Percentiles rank a stretch among this genome's conserved stretches.
These are phyloP conservation scores for Phymatocera aterrima DNA, from an alignment of 2,888 invertebrate genomes.

Conservation along the genomic window DNA sequence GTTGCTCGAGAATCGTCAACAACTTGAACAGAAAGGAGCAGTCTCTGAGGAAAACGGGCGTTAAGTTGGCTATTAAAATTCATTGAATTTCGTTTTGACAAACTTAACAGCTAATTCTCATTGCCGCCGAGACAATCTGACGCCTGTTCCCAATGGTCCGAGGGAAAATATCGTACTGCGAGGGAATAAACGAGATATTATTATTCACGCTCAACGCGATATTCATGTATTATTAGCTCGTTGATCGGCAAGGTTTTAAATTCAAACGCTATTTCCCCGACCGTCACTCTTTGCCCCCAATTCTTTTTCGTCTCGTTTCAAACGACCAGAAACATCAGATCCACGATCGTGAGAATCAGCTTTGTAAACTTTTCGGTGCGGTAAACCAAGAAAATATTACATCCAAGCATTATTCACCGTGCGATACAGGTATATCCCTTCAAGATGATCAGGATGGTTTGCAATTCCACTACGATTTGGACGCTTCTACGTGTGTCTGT, in stretches of 20 bases:
- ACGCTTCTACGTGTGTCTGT: neutral
- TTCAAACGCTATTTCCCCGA: too few species aligned
- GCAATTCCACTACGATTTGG: slow-evolving; percentile 13
- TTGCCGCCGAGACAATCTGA: slow-evolving; percentile 75
- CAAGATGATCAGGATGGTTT: neutral
- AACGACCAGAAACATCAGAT: too few species aligned
- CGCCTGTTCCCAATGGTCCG: slow-evolving; percentile 82
- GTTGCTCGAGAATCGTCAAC: slow-evolving; percentile 57
- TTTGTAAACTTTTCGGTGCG: too few species aligned
- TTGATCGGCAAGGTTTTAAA: neutral
- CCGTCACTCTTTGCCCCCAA: too few species aligned
- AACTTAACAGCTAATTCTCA: slow-evolving; percentile 71
- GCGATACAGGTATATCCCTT: neutral
- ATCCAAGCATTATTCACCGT: neutral
- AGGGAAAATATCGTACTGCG: slow-evolving; percentile 78
- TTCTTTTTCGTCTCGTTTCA: too few species aligned
- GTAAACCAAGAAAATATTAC: too few species aligned
- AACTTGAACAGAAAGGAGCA: slow-evolving; percentile 54
- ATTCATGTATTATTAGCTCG: neutral
- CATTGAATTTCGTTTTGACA: neutral
- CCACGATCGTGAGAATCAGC: too few species aligned
- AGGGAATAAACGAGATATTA: slow-evolving; percentile 39
- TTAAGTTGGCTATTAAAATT: slow-evolving; percentile 23
- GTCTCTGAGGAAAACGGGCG: neutral
- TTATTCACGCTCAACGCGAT: neutral